Conservation (phyloP, 1,140 invertebrate genomes). For the Heliconius congener region DNA sequence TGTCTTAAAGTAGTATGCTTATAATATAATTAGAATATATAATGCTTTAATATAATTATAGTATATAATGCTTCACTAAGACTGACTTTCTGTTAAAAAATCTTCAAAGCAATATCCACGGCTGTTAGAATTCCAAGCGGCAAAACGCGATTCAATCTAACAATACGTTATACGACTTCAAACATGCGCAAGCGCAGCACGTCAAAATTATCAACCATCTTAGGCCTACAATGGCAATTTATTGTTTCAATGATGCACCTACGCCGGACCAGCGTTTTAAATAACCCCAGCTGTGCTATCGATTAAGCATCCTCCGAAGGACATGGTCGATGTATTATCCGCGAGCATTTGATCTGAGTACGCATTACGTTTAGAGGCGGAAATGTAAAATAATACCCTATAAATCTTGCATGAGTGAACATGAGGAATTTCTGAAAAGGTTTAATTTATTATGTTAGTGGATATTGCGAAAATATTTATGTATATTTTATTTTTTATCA, state of each 20-base stretch:
- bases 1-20: background rate
- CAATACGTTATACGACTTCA: conserved; percentile 24
- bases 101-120: no score
- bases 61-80: no score
- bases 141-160: background rate
- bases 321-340: conserved; percentile 44
- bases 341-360: conserved; percentile 38
- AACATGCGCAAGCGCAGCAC: conserved; percentile 45
- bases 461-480: background rate
- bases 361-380: conserved; percentile 41
- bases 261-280: conserved; percentile 55
- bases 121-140: background rate
- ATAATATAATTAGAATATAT: background rate
- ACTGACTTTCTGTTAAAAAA: no score
- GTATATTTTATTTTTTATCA: background rate
- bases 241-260: conserved; percentile 61
- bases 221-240: conserved; percentile 56
- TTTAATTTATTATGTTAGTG: conserved; percentile 27
- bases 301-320: conserved; percentile 51
- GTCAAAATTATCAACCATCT: conserved; percentile 66
- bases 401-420: conserved; percentile 34
- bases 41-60: no score
- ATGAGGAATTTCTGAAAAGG: conserved; percentile 31
- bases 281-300: conserved; percentile 58
- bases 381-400: conserved; percentile 40